phyloP scores from a whole-genome alignment of 2,113 vertebrate species.

The Eclectus roratus region DNA sequence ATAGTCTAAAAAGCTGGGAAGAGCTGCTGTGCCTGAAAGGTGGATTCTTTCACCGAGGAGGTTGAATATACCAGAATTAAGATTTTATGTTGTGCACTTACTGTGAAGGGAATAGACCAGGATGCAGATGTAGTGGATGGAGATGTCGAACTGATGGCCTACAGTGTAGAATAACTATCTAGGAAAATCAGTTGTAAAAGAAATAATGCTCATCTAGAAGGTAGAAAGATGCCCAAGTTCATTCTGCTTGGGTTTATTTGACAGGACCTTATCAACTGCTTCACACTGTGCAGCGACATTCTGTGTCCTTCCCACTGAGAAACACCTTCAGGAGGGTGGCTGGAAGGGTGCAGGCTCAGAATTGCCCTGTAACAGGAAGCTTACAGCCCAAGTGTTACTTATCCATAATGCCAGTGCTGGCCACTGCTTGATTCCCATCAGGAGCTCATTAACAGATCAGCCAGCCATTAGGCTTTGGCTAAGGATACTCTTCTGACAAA shows the following conservation, averaged over 20 bases:
- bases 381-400: not conserved
- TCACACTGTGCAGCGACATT: not conserved
- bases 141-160: not conserved
- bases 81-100: not conserved
- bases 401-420: not conserved
- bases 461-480: not conserved
- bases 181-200: not conserved
- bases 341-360: not conserved
- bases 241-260: not conserved
- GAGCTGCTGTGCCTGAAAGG: not conserved
- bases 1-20: not conserved
- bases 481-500: not conserved
- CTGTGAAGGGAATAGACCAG: not conserved
- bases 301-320: accelerated
- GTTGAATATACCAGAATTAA: not conserved
- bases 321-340: not conserved
- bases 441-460: not conserved
- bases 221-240: not conserved
- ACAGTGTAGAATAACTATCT: not conserved
- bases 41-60: not conserved
- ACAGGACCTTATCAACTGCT: not conserved
- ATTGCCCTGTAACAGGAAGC: not conserved
- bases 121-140: not conserved
- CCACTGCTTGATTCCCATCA: not conserved
- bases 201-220: not conserved